These are phyloP conservation scores for Heteromormyrus szaboi DNA, from an alignment of 2,797 vertebrate species.

Conservation along the genomic window DNA sequence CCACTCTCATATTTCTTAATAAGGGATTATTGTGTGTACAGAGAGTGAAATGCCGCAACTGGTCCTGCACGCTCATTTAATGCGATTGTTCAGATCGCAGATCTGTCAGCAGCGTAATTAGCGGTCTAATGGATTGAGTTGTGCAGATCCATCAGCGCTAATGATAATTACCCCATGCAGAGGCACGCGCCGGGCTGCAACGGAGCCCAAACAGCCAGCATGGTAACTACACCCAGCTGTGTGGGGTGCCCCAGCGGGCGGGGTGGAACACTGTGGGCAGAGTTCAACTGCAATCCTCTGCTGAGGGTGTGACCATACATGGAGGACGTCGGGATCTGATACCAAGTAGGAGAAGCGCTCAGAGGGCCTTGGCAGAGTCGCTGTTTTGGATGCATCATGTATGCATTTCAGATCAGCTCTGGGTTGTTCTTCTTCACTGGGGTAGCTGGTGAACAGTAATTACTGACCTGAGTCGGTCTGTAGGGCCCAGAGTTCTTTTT, in stretches of 20 bases:
- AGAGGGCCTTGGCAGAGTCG: neutral
- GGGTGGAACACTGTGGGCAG: neutral
- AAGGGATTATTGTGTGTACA: constrained; percentile 45
- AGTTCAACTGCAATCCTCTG: constrained; percentile 14
- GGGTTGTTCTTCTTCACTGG: constrained; percentile 23
- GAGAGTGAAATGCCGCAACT: constrained; percentile 42
- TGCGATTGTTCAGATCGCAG: constrained; percentile 60
- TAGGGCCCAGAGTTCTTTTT: constrained; percentile 25
- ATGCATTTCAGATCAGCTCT: constrained; percentile 24
- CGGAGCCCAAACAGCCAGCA: constrained; percentile 31
- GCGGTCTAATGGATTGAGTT: constrained; percentile 60
- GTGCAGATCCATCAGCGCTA: constrained; percentile 64
- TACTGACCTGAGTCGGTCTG: constrained; percentile 35
- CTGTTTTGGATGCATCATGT: neutral
- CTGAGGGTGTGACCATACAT: neutral
- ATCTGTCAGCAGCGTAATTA: constrained; percentile 64
- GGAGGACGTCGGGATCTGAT: neutral
- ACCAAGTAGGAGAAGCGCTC: neutral
- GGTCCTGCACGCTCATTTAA: constrained; percentile 60
- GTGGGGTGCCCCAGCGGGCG: constrained; percentile 24
- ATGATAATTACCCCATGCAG: constrained; percentile 62
- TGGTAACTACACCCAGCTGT: constrained; percentile 34
- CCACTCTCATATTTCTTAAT: constrained; percentile 44
- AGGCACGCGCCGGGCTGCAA: constrained; percentile 34
- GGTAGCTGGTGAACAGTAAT: constrained; percentile 33